Base-by-base conservation (phyloP, 2,888 invertebrate genomes). In the Macaria notata region DNA sequence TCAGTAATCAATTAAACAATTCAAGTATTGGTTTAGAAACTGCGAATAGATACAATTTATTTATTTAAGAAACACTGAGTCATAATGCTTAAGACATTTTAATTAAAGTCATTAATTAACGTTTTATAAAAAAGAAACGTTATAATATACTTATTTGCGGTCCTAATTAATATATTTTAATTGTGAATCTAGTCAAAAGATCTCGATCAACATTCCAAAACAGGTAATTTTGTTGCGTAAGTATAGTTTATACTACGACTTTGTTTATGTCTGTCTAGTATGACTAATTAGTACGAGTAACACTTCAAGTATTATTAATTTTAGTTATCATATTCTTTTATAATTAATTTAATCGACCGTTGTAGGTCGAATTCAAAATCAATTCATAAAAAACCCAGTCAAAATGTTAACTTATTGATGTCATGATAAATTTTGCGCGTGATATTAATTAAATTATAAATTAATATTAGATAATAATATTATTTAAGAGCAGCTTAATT, bases 371-470 rank as follows among this genome's bases (percentile, higher is more conserved):
- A 2, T 42, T 41, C 8, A 42, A 48, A 47, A 38, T 9, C n/a
- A 4, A 31, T 45, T 31, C 31, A 4, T 36, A 36, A 7, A 6
- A 36, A 36, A 6, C 7, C 33, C 7, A 36, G 33, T 4, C 33
- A 4, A 36, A 36, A 19, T 19, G 19, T 19, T 19, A 19, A 19
- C 2, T 19, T 19, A 19, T 19, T 19, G 19, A 36, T 36, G 47
- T 38, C 30, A 29, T 38, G 29, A 62, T 53, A 65, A 75, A 77
- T 71, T 75, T 78, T 69, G 76, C 76, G 79, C 81, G 86, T 88
- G 87, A 88, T 88, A 88, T 88, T 87, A 87, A 81, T 64, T 86
- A 83, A 83, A 61, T 76, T 73, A 67, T 68, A 1, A 36, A 36
- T 4, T 36, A 6, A 36, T 6, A 31, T 38, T 54, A 54, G 33